These are phyloP conservation scores for Synergus japonicus DNA, from an alignment of 2,888 invertebrate species.

Conservation along the genomic window DNA sequence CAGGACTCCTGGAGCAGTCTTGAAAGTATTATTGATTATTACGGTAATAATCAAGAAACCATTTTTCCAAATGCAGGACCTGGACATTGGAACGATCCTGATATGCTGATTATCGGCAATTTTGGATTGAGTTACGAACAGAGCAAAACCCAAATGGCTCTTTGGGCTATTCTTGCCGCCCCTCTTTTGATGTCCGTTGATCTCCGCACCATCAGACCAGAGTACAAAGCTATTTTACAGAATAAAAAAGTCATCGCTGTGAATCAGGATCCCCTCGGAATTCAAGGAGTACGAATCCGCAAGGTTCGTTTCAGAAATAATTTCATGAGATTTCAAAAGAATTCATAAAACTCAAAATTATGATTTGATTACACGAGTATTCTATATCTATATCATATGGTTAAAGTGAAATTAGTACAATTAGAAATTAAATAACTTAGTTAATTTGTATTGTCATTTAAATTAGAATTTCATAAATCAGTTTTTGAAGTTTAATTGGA, in stretches of 20 bases:
- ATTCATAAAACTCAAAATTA: too few species aligned
- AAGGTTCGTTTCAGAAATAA: constrained; percentile 80
- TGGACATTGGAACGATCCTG: constrained; percentile 98
- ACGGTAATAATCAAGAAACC: constrained; percentile 94
- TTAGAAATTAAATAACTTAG: too few species aligned
- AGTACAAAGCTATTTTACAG: constrained; percentile 94
- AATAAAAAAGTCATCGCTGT: constrained; percentile 95
- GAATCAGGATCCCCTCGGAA: constrained; percentile 95
- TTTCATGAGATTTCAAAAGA: not conserved
- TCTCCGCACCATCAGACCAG: constrained; percentile 90
- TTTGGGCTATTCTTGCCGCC: constrained; percentile 97
- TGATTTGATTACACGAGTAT: too few species aligned
- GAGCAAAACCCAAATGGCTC: constrained; percentile 96
- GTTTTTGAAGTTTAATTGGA: not conserved
- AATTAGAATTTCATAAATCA: too few species aligned
- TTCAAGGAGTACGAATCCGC: constrained; percentile 94
- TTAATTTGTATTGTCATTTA: too few species aligned
- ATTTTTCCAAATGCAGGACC: constrained; percentile 96
- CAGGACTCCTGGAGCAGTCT: constrained; percentile 97
- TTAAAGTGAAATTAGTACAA: too few species aligned
- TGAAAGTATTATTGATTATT: constrained; percentile 95
- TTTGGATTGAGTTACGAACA: constrained; percentile 96
- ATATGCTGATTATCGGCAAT: constrained; percentile 98
- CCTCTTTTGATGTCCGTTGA: constrained; percentile 99
- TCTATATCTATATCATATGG: too few species aligned